Evolutionary conservation across 2,888 invertebrate genomes (phyloP).

Genomic region (Mesorhabditis spiculigera): DNA sequence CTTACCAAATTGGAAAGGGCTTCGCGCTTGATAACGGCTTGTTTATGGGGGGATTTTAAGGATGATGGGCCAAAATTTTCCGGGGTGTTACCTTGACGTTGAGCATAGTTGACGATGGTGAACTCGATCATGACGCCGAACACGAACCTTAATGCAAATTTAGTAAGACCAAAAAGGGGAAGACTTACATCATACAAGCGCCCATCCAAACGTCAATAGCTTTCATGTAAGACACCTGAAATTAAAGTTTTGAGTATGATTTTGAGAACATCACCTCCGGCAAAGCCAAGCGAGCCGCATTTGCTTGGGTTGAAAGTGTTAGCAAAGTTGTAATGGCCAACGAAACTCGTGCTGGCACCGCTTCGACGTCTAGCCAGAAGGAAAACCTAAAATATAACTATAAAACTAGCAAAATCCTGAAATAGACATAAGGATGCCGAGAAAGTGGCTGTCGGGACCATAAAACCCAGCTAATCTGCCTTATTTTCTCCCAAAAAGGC

Average conservation of each 20-base stretch:
- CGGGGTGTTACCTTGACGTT: slow-evolving; percentile 35
- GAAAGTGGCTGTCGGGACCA: too few relatives aligned
- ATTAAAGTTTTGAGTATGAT: not conserved
- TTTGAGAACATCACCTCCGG: slow-evolving; percentile 41
- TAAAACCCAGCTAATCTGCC: too few relatives aligned
- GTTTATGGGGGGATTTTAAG: too few relatives aligned
- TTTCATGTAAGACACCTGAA: slow-evolving; percentile 43
- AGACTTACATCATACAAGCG: slow-evolving; percentile 45
- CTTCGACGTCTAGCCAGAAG: slow-evolving; percentile 66
- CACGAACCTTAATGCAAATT: slow-evolving; percentile 35
- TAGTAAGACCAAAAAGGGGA: not conserved
- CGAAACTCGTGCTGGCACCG: slow-evolving; percentile 64
- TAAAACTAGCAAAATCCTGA: not conserved
- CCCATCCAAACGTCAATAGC: slow-evolving; percentile 54
- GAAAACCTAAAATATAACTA: slow-evolving; percentile 62
- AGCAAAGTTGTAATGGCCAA: slow-evolving; percentile 56
- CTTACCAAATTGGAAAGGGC: not conserved
- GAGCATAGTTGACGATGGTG: slow-evolving; percentile 46
- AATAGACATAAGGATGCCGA: too few relatives aligned
- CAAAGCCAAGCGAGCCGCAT: slow-evolving; percentile 55
- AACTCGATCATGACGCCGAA: slow-evolving; percentile 51
- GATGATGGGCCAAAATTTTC: too few relatives aligned
- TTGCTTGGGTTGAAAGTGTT: slow-evolving; percentile 55
- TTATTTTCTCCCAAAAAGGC: too few relatives aligned
- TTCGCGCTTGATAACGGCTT: not conserved